Base-by-base conservation (phyloP, 2,113 vertebrate genomes). In the Genyomyrus donnyi region DNA sequence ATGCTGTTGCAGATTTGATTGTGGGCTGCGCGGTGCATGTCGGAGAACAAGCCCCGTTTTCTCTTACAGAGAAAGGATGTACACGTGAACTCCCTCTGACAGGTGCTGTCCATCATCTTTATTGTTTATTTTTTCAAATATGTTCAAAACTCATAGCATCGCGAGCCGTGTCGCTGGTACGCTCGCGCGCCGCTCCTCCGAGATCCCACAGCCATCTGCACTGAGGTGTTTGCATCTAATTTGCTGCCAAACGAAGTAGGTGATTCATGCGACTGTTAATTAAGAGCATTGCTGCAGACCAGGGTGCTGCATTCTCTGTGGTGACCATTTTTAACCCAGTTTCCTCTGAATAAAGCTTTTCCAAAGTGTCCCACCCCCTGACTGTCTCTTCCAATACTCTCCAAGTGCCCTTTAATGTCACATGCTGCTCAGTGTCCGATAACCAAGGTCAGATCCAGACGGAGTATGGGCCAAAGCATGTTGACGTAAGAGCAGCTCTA, bases 401-500 rank as follows among this genome's bases (percentile, higher is more conserved):
- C 39, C 8, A 91, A 90, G 90, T 90, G 91, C 91, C 93, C 90
- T 90, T 89, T 53, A 88, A 27, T 88, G 89, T 62, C 89, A 74
- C 42, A 42, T 49, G 89, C 11, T 88, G 85, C 27, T 90, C 92
- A 86, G 19, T 88, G 89, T 90, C 90, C n/a, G 24, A 49, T 49
- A 89, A 89, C 90, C 90, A 46, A 74, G 49, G 90, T 74, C 5
- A 27, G 85, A 89, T 92, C 90, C 66, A 90, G 89, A 92, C 66
- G 1, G 80, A 89, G 93, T 15, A 1, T 7, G 17, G n/a, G 66
- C 90, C 89, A 91, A 92, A 90, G 93, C 88, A 88, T 93, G 94
- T 93, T 95, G 95, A 95, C 93, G 92, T 93, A 91, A 93, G 91
- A 9, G 89, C 91, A 19, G 52, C 88, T 87, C 89, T 56, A 89